These are phyloP conservation scores for Lindbergichthys nudifrons DNA, from an alignment of 2,797 vertebrate genomes.

Conservation along the genomic window DNA sequence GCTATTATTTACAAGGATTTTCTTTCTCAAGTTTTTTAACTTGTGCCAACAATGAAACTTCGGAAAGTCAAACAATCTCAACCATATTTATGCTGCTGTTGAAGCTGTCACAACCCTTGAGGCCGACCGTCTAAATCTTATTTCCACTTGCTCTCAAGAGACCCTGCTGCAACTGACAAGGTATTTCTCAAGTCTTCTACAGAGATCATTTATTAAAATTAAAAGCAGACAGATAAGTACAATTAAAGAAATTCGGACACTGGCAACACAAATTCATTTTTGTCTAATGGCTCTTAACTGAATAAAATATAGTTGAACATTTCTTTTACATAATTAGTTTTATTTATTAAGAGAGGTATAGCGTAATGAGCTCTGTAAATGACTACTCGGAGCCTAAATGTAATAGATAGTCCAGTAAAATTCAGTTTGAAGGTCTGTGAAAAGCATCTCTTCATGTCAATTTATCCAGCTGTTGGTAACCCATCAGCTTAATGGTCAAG, in stretches of 20 bases:
- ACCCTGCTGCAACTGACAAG: slow-evolving; percentile 10
- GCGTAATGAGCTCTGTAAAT: neutral
- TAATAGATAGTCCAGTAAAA: slow-evolving; percentile 30
- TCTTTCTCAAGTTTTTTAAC: neutral
- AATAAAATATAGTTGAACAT: neutral
- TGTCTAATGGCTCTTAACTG: neutral
- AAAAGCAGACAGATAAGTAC: slow-evolving; percentile 5
- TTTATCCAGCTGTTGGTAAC: slow-evolving; percentile 43
- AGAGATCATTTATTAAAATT: slow-evolving; percentile 13
- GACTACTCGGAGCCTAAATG: slow-evolving; percentile 10
- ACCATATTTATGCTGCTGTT: slow-evolving; percentile 12
- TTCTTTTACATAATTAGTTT: slow-evolving; percentile 2
- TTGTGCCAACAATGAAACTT: neutral
- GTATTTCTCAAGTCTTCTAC: neutral
- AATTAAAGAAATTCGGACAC: neutral
- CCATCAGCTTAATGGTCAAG: slow-evolving; percentile 58
- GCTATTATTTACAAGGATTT: slow-evolving; percentile 2
- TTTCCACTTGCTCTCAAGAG: slow-evolving; percentile 31
- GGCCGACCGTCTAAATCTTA: slow-evolving; percentile 15
- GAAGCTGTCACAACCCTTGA: slow-evolving; percentile 22
- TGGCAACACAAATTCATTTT: neutral
- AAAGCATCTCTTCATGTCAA: slow-evolving; percentile 32
- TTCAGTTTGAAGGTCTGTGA: slow-evolving; percentile 30
- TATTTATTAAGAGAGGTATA: slow-evolving; percentile 3
- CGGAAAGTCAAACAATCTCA: slow-evolving; percentile 17